These are phyloP conservation scores for Thalassophryne amazonica DNA, from an alignment of 2,797 vertebrate genomes.

Conservation along the genomic window DNA sequence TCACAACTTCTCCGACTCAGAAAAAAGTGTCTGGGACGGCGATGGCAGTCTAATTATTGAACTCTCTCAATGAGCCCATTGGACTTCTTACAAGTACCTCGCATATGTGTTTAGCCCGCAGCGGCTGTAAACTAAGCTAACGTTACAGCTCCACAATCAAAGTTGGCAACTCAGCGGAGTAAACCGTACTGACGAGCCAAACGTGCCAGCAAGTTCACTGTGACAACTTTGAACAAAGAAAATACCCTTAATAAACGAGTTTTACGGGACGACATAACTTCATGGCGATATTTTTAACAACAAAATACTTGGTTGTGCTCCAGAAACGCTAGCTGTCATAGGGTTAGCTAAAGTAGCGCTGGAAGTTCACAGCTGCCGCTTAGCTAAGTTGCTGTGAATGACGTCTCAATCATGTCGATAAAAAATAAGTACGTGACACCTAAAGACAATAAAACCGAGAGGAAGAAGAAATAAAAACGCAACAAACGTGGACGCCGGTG, in stretches of 20 bases:
- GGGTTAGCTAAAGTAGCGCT: conserved; percentile 41
- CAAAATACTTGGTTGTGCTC: conserved; percentile 65
- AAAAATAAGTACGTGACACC: no score
- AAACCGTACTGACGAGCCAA: not conserved
- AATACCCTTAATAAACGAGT: not conserved
- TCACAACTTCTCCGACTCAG: conserved; percentile 36
- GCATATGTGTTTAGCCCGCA: not conserved
- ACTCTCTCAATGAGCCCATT: conserved; percentile 25
- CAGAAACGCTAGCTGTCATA: conserved; percentile 36
- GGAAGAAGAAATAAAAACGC: no score
- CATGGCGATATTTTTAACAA: conserved; percentile 19
- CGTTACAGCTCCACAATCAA: conserved; percentile 20
- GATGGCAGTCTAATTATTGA: conserved; percentile 11
- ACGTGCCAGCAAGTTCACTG: not conserved
- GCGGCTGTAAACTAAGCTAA: conserved; percentile 61
- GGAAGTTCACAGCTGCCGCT: conserved; percentile 20
- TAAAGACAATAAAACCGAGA: not conserved
- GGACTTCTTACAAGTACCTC: not conserved
- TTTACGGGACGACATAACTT: not conserved
- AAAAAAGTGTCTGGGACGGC: not conserved
- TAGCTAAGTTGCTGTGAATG: conserved; percentile 30
- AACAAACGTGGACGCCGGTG: no score
- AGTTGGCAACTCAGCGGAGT: conserved; percentile 10
- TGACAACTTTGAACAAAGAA: not conserved
- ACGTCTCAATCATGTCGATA: not conserved